phyloP scores from a whole-genome alignment of 2,797 vertebrate species.

The Dromococcyx pavoninus region DNA sequence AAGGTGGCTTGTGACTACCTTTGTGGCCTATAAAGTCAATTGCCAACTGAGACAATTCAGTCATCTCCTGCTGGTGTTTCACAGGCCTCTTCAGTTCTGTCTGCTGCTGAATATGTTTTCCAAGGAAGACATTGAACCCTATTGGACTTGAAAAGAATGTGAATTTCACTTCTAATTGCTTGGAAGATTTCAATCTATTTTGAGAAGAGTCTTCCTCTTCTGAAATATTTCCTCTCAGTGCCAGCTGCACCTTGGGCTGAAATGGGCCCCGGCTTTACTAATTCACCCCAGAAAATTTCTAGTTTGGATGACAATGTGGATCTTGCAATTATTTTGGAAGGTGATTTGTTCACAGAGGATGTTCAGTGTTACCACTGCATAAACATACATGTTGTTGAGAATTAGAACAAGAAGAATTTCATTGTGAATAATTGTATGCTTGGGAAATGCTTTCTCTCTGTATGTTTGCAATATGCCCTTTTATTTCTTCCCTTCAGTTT shows the following conservation, averaged over 20 bases:
- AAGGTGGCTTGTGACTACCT: neutral
- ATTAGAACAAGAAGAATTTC: neutral
- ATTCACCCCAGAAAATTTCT: neutral
- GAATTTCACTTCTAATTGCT: neutral
- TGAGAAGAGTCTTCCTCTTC: neutral
- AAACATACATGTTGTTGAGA: neutral
- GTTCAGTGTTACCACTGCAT: neutral
- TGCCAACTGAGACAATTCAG: neutral
- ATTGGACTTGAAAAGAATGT: neutral
- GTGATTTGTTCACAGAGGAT: neutral
- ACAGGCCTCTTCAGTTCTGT: rapidly evolving
- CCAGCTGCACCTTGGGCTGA: too few species aligned
- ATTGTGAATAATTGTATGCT: neutral
- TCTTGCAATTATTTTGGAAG: neutral
- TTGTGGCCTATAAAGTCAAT: neutral
- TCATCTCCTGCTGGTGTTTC: neutral
- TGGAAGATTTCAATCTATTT: neutral
- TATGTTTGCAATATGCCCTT: neutral
- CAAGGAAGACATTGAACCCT: neutral
- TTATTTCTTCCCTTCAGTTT: neutral
- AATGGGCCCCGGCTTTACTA: neutral
- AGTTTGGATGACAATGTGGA: neutral
- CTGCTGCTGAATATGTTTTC: neutral
- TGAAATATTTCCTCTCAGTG: neutral
- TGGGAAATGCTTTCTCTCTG: neutral